These are phyloP conservation scores for Ambastaia sidthimunki DNA, from an alignment of 2,797 vertebrate genomes.

Conservation along the genomic window DNA sequence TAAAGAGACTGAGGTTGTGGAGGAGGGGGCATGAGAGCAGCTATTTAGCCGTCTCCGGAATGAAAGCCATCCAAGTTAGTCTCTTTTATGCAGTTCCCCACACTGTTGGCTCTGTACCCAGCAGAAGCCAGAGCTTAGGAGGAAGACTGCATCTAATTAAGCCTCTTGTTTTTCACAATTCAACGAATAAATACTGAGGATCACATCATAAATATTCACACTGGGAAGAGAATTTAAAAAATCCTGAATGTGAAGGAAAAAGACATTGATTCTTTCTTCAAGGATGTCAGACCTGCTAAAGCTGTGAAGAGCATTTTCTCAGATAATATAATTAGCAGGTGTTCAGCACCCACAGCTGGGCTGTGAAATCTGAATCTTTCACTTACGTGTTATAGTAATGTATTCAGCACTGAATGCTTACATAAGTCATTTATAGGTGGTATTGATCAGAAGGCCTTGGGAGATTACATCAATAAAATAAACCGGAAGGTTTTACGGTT, in stretches of 20 bases:
- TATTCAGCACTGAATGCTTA: conserved; percentile 51
- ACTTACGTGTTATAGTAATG: conserved; percentile 20
- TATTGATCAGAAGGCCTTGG: conserved; percentile 34
- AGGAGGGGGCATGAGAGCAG: conserved; percentile 56
- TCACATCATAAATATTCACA: conserved; percentile 75
- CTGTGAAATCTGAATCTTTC: conserved; percentile 53
- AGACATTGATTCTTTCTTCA: conserved; percentile 69
- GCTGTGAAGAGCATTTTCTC: conserved; percentile 65
- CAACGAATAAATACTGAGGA: conserved; percentile 76
- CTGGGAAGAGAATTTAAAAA: conserved; percentile 54
- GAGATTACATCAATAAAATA: conserved; percentile 13
- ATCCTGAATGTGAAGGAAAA: conserved; percentile 54
- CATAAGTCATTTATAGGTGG: conserved; percentile 40
- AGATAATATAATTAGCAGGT: conserved; percentile 64
- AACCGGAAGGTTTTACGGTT: background rate
- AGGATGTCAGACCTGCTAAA: conserved; percentile 65
- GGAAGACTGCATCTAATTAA: conserved; percentile 76
- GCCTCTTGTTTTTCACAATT: conserved; percentile 73
- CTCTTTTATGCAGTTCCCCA: conserved; percentile 57
- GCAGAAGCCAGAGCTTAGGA: conserved; percentile 58
- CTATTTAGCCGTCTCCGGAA: conserved; percentile 64
- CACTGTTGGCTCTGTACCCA: conserved; percentile 58
- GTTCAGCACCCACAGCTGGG: conserved; percentile 63
- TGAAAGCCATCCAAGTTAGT: conserved; percentile 61
- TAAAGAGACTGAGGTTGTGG: conserved; percentile 45